Evolutionary conservation across 1,140 invertebrate genomes (phyloP).

Genomic region (Oppia nitens): DNA sequence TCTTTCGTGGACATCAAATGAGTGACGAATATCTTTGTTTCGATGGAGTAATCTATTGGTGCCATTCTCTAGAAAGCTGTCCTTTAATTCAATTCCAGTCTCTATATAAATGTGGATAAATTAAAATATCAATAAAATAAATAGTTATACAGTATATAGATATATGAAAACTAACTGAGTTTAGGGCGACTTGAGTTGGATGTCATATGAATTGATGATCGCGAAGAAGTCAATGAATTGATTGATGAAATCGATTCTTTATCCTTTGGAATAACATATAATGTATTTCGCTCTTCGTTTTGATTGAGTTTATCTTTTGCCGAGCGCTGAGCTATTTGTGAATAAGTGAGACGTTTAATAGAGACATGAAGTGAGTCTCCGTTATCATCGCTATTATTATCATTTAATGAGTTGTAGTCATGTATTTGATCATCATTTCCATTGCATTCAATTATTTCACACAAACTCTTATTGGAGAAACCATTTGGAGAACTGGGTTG

Average conservation of each 20-base stretch:
- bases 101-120: background rate
- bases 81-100: background rate
- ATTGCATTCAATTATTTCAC: background rate
- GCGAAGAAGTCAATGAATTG: background rate
- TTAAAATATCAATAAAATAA: background rate
- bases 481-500: background rate
- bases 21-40: background rate
- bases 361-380: background rate
- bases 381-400: background rate
- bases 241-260: background rate
- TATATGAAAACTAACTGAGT: background rate
- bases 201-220: background rate
- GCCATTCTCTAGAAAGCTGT: background rate
- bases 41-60: background rate
- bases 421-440: background rate
- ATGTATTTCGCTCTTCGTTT: background rate
- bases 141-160: background rate
- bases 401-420: background rate
- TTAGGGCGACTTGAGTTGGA: background rate
- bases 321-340: conserved; percentile 59
- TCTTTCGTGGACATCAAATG: background rate
- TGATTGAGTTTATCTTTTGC: background rate
- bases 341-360: conserved; percentile 44
- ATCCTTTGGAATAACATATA: background rate
- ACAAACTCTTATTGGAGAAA: background rate